Base-by-base conservation (phyloP, 2,888 invertebrate species). In the Didymodactylos carnosus region DNA sequence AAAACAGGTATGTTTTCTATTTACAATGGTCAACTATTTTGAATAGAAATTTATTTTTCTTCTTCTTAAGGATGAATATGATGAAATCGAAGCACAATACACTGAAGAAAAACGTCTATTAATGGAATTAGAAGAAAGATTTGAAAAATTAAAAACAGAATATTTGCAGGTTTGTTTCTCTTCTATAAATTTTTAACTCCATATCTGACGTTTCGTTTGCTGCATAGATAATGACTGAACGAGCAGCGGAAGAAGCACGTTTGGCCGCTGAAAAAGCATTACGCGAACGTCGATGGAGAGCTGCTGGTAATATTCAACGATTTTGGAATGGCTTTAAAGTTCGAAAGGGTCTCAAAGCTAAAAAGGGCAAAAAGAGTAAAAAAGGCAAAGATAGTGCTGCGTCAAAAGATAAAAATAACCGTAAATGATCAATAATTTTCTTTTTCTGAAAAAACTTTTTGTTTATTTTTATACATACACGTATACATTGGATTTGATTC, bases 51-150 rank as follows among this genome's bases (percentile, higher is more conserved):
- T 19, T 62, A 3, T 62, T 35, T 62, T 62, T n/a, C n/a, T n/a
- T n/a, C n/a, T n/a, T n/a, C n/a, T n/a, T n/a, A n/a, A 62, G 62
- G 62, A 62, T n/a, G 62, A 62, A 62, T 62, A 35, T n/a, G 62
- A 62, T 62, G 62, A 62, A 29, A 62, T 62, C n/a, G 62, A 62
- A 29, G n/a, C 29, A 2, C 35, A 29, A 10, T 62, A 62, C n/a
- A 62, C 35, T 11, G 62, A 62, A 62, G 62, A 62, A 19, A 62
- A 62, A 62, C 62, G 62, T 35, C 11, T 62, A 62, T 35, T 62
- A n/a, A 29, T 62, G 3, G 62, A 62, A 62, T n/a, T 62, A 19
- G 62, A 62, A 62, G 62, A 62, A 62, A 29, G 62, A n/a, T 62
- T 62, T 62, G 62, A 62, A 25, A 62, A 62, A 62, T 62, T 62